These are phyloP conservation scores for Anolis apletophallus DNA, from an alignment of 2,797 vertebrate species.

Conservation along the genomic window DNA sequence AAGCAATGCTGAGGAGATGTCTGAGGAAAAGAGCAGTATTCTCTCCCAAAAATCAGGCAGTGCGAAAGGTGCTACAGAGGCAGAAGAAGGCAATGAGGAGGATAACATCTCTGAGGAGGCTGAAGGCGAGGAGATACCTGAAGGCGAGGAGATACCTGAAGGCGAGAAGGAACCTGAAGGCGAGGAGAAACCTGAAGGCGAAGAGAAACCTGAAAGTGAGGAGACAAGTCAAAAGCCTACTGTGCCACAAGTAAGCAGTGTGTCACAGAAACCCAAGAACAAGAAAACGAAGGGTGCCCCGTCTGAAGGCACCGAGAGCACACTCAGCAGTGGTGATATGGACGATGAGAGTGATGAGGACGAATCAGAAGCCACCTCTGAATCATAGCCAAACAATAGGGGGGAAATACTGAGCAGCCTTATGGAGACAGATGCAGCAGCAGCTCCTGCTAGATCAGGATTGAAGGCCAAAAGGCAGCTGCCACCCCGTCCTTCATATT, in stretches of 20 bases:
- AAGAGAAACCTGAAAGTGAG: neutral
- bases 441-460: neutral
- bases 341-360: conserved; percentile 67
- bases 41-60: neutral
- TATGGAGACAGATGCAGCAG: neutral
- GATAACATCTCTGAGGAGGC: too few relatives aligned
- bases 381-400: neutral
- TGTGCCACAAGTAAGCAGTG: neutral
- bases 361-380: conserved; percentile 65
- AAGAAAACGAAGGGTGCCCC: too few relatives aligned
- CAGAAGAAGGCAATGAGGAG: too few relatives aligned
- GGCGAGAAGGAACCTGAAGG: too few relatives aligned
- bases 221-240: conserved; percentile 73
- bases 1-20: neutral
- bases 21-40: too few relatives aligned
- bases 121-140: neutral
- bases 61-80: too few relatives aligned
- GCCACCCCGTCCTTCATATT: neutral
- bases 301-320: neutral
- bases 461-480: neutral
- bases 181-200: too few relatives aligned
- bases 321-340: neutral
- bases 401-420: neutral
- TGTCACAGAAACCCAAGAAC: neutral
- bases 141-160: too few relatives aligned